These are phyloP conservation scores for Apeira syringaria DNA, from an alignment of 2,888 invertebrate genomes.

Conservation along the genomic window DNA sequence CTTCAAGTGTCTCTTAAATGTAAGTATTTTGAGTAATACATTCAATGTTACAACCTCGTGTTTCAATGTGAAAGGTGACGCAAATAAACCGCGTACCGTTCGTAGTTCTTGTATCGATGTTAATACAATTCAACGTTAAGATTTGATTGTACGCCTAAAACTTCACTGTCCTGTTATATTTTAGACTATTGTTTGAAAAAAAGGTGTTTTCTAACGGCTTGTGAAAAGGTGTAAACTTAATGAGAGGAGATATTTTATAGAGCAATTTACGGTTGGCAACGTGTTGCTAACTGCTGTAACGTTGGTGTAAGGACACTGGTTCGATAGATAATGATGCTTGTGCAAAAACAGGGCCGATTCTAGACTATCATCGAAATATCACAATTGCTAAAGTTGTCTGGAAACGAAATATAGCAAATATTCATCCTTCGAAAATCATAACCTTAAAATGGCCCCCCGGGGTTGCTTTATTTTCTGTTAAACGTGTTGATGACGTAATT, in stretches of 20 bases:
- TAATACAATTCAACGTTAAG: conserved; percentile 32
- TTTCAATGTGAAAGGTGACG: conserved; percentile 50
- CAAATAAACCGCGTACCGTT: conserved; percentile 22
- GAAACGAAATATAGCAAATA: no score
- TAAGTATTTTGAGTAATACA: conserved; percentile 75
- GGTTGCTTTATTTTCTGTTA: no score
- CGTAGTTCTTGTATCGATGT: conserved; percentile 29
- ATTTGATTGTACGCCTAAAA: conserved; percentile 43
- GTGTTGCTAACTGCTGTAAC: conserved; percentile 49
- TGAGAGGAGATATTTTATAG: conserved; percentile 39
- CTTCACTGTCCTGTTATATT: conserved; percentile 47
- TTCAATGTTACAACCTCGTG: conserved; percentile 63
- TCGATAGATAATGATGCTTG: conserved; percentile 45
- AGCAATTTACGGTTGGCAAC: conserved; percentile 46
- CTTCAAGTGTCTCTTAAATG: conserved; percentile 80
- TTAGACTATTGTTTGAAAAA: conserved; percentile 61
- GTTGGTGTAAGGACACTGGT: conserved; percentile 37
- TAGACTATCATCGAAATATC: no score
- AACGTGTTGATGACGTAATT: no score
- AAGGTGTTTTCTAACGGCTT: conserved; percentile 53
- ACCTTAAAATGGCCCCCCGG: no score
- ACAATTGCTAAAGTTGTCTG: no score
- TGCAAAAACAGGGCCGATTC: no score
- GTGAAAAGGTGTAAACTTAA: conserved; percentile 42
- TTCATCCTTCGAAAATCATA: no score